Conservation (phyloP, 1,140 invertebrate species). For the Anastrepha ludens region DNA sequence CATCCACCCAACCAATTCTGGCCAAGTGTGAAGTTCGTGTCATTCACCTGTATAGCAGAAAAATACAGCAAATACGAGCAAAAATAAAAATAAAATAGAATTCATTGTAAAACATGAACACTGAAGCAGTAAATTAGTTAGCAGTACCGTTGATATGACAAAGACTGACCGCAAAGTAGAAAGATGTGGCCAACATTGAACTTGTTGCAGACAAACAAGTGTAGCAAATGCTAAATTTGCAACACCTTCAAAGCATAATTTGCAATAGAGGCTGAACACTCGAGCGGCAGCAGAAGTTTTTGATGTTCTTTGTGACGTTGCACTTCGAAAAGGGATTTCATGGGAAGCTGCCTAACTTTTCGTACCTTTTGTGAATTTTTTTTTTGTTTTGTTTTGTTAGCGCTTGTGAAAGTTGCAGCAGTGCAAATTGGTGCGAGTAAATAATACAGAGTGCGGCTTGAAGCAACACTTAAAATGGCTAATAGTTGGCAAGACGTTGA, state of each 20-base stretch:
- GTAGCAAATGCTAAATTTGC: slow-evolving; percentile 1
- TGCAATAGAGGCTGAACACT: background rate
- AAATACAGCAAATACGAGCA: too few relatives aligned
- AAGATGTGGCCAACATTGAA: slow-evolving; percentile 1
- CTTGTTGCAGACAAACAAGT: slow-evolving; percentile 7
- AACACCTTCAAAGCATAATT: background rate
- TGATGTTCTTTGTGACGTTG: background rate
- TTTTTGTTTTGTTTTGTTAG: background rate
- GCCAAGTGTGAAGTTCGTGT: background rate
- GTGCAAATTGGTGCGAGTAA: background rate
- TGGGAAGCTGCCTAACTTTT: background rate
- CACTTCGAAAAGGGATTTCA: background rate
- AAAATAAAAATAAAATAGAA: too few relatives aligned
- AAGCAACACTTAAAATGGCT: background rate
- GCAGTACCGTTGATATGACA: background rate
- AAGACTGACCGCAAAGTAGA: background rate
- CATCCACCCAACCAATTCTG: background rate
- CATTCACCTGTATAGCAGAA: background rate
- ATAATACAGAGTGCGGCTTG: background rate
- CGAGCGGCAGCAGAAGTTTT: too few relatives aligned
- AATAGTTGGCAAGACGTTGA: background rate
- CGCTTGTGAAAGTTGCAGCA: slow-evolving; percentile 15
- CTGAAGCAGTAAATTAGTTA: slow-evolving; percentile 5
- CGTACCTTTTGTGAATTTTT: background rate
- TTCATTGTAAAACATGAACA: background rate